Base-by-base conservation (phyloP, 2,888 invertebrate species). In the Tenthredo livida region DNA sequence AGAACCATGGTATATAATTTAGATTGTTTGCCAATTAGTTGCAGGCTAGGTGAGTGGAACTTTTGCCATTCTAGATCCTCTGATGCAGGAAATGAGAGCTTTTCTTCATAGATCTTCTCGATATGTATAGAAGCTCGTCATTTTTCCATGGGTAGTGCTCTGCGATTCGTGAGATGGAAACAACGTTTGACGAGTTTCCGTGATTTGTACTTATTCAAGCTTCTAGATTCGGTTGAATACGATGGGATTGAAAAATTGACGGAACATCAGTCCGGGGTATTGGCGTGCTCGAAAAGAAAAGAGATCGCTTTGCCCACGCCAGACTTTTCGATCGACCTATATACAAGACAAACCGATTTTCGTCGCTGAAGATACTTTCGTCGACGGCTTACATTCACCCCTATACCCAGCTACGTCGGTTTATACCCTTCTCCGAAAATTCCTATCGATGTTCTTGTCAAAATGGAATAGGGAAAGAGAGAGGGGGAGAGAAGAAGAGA, bases 321-420 rank as follows among this genome's bases (percentile, higher is more conserved):
- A 78, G 78, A 78, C 78, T 78, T 78, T 78, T 58, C 78, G 29
- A 78, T 78, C 78, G 54, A 78, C 54, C 78, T 7, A 70, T 54
- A 54, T 25, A 78, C 78, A 58, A 78, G 47, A 78, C 54, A 54
- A 78, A 50, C 78, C 78, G 78, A 78, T 78, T 54, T 78, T 78
- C 37, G 54, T 78, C 33, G 54, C 50, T 54, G 29, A 54, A 78
- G 78, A 54, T 58, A 78, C 29, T 78, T 78, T 78, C 78, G 33
- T 78, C 33, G 78, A 78, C 78, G 58, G 78, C 47, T 78, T 58
- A 33, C 33, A 29, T 58, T 10, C 43, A 25, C 75, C 47, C 47
- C 43, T 75, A 47, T 43, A 25, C 21, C 47, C 47, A 47, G 17
- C 21, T 25, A 75, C 50, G 21, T 9, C 75, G 25, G n/a, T 75